Conservation (phyloP, 1,140 invertebrate species). For the Rhagoletis zephyria region DNA sequence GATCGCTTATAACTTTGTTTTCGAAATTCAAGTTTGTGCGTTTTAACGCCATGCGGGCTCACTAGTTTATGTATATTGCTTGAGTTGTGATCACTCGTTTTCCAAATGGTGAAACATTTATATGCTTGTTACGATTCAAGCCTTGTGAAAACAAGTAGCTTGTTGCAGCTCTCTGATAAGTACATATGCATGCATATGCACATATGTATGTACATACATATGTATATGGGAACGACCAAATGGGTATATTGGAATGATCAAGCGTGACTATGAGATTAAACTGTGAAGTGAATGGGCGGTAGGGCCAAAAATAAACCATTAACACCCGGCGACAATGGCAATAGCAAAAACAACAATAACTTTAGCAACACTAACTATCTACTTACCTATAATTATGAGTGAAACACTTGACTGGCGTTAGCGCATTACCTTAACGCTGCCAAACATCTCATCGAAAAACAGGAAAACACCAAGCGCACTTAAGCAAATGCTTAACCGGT, state of each 20-base stretch:
- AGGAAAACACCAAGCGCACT: neutral
- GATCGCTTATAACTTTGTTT: too few relatives aligned
- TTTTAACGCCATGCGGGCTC: too few relatives aligned
- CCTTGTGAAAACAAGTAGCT: too few relatives aligned
- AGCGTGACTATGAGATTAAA: slow-evolving; percentile 41
- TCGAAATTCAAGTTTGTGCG: too few relatives aligned
- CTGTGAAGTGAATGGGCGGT: slow-evolving; percentile 18
- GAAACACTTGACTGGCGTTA: neutral
- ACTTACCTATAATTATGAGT: neutral
- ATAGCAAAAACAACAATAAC: too few relatives aligned
- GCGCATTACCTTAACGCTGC: neutral
- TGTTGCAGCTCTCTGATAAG: neutral
- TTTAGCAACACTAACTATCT: neutral
- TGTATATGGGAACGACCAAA: neutral
- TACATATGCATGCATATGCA: neutral
- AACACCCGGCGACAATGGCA: neutral
- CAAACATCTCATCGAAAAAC: neutral
- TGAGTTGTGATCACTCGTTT: too few relatives aligned
- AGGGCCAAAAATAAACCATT: slow-evolving; percentile 27
- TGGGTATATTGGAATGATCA: slow-evolving; percentile 1
- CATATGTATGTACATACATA: neutral
- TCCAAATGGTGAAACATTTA: too few relatives aligned
- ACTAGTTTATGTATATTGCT: too few relatives aligned
- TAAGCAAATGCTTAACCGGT: neutral
- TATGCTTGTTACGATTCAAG: too few relatives aligned